Evolutionary conservation across 2,888 invertebrate genomes (phyloP), one percentile per base, ranked within the genome.

Genomic region (Chrysolina haemoptera): DNA sequence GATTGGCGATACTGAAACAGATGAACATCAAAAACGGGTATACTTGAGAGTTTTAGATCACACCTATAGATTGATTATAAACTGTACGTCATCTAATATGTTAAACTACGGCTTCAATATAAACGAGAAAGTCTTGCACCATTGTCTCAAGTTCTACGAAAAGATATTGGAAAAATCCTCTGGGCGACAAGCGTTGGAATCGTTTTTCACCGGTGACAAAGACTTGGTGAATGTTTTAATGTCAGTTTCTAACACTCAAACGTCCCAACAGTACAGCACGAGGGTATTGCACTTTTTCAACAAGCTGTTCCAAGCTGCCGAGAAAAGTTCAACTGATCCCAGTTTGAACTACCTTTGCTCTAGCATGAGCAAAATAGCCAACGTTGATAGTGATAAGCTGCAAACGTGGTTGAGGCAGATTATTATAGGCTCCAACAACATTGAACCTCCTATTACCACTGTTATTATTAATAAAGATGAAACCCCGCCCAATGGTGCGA

Each of bases 71-170:
- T 88, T 95, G 65, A 89, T 94, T 50, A 90, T 92, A 48, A 92
- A 90, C 82, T 92, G 91, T 79, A 90, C 92, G 0, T 87, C 87
- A 0, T 78, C 81, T 11, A 76, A 79, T 43, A 76, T 74, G 11
- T 76, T 76, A 20, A 76, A 77, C 6, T 82, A 82, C 46, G 83
- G 82, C 65, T 79, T 82, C 1, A 80, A 85, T 55, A 84, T 93
- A 14, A 91, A 92, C 82, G 93, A 93, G 80, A 91, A 91, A 78
- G 90, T 92, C 64, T 84, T 92, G 55, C 91, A 92, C 76, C 91
- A 92, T 77, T 92, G 95, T 88, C 90, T 96, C 22, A 94, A 93
- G 82, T 97, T 96, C 83, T 94, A 97, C 92, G 96, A 96, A 85
- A 93, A 93, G 82, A 92, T 96, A 78, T 87, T 98, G 22, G 96